Conservation (phyloP, 2,888 invertebrate species). For the Stenurella melanura region DNA sequence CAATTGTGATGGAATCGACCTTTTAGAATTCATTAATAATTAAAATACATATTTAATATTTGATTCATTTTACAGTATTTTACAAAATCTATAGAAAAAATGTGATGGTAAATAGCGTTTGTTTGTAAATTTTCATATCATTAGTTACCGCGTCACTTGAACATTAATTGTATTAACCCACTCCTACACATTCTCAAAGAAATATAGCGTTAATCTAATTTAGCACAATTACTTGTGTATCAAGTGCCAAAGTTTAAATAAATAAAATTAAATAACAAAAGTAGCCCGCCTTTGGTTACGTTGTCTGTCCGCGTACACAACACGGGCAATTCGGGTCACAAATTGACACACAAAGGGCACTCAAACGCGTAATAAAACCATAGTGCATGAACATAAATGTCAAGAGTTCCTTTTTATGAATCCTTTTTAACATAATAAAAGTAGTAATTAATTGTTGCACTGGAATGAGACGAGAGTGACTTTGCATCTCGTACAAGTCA, state of each 20-base stretch:
- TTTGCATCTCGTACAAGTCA: conserved; percentile 1
- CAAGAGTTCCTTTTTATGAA: neutral
- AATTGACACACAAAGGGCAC: conserved; percentile 27
- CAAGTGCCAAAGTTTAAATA: conserved; percentile 21
- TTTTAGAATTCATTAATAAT: too few relatives aligned
- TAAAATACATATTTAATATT: too few relatives aligned
- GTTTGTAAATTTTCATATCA: neutral
- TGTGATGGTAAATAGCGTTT: neutral
- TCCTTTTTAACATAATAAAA: neutral
- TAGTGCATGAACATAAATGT: conserved; percentile 6
- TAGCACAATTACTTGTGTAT: neutral
- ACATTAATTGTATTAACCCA: conserved; percentile 1
- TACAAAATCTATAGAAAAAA: too few relatives aligned
- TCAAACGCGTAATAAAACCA: conserved; percentile 12
- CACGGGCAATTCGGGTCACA: conserved; percentile 16
- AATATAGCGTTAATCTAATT: conserved; percentile 24
- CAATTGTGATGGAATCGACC: too few relatives aligned
- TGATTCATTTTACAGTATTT: too few relatives aligned
- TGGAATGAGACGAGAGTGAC: conserved; percentile 6
- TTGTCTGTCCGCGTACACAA: neutral
- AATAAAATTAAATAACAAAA: conserved; percentile 3
- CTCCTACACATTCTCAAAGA: conserved; percentile 16
- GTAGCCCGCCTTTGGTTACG: conserved; percentile 1
- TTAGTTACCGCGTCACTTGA: conserved; percentile 1
- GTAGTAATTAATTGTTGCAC: conserved; percentile 3